phyloP scores from a whole-genome alignment of 1,140 invertebrate species.

The Platyura marginata region DNA sequence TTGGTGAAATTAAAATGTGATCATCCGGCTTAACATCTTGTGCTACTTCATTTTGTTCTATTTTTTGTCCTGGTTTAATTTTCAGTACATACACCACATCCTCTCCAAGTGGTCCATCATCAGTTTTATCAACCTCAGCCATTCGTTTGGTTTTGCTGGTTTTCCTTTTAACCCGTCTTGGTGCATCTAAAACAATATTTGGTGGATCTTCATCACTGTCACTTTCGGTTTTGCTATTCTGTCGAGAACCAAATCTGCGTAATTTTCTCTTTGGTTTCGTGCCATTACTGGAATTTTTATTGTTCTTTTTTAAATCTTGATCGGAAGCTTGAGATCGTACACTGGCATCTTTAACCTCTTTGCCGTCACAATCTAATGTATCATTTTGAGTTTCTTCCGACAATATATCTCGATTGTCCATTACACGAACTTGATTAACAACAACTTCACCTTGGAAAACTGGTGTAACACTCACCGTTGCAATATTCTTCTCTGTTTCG shows the following conservation, averaged over 20 bases:
- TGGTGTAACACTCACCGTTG: conserved; percentile 5
- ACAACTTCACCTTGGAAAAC: conserved; percentile 10
- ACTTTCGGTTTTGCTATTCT: conserved; percentile 25
- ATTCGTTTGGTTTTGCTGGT: conserved; percentile 10
- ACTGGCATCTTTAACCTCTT: neutral
- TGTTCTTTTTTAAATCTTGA: neutral
- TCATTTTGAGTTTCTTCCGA: neutral
- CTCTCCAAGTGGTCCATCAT: conserved; percentile 6
- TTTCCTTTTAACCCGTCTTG: conserved; percentile 17
- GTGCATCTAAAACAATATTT: conserved; percentile 23
- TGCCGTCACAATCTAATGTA: neutral
- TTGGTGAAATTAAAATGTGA: neutral
- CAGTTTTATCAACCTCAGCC: conserved; percentile 14
- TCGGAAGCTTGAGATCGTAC: neutral
- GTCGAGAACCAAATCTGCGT: conserved; percentile 22
- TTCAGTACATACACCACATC: conserved; percentile 15
- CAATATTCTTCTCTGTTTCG: conserved; percentile 9
- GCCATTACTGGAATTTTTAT: conserved; percentile 5
- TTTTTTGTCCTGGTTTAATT: conserved; percentile 20
- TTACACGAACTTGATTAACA: conserved; percentile 7
- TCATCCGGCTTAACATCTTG: neutral
- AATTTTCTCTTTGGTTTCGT: conserved; percentile 19
- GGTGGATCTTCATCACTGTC: conserved; percentile 25
- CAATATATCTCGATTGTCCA: conserved; percentile 8
- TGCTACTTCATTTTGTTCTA: conserved; percentile 14